Evolutionary conservation across 2,113 vertebrate species (phyloP).

Genomic region (Carassius carassius): DNA sequence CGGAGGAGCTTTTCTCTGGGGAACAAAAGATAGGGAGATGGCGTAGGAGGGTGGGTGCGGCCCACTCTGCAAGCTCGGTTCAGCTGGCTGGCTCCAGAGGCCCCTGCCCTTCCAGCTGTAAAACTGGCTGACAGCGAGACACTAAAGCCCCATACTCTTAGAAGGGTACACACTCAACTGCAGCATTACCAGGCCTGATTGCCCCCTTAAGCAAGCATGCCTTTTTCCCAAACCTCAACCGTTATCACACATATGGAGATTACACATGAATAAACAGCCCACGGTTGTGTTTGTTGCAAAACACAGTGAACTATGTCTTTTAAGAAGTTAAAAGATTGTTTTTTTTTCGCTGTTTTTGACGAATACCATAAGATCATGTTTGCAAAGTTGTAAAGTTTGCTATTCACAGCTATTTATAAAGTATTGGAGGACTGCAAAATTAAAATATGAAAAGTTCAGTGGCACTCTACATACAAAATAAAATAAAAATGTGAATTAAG

Average conservation of each 20-base stretch:
- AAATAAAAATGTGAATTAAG: not conserved
- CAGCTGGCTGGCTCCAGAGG: conserved; percentile 71
- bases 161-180: conserved; percentile 68
- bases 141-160: conserved; percentile 67
- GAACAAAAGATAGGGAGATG: conserved; percentile 76
- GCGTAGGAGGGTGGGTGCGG: conserved; percentile 66
- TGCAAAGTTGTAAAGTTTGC: not conserved
- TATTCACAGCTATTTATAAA: not conserved
- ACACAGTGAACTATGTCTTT: not conserved
- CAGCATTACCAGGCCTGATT: conserved; percentile 65
- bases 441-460: not conserved
- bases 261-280: conserved; percentile 37
- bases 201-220: conserved; percentile 54
- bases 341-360: not conserved
- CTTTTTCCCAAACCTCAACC: conserved; percentile 8
- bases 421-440: not conserved
- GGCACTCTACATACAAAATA: not conserved
- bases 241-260: conserved; percentile 38
- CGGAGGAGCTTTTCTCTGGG: conserved; percentile 70
- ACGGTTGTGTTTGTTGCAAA: conserved; percentile 35
- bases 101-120: conserved; percentile 77
- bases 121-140: conserved; percentile 73
- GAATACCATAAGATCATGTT: not conserved
- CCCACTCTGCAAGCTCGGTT: conserved; percentile 67
- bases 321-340: not conserved